Conservation (phyloP, 2,797 vertebrate species). For the Coccyzus lansbergi region DNA sequence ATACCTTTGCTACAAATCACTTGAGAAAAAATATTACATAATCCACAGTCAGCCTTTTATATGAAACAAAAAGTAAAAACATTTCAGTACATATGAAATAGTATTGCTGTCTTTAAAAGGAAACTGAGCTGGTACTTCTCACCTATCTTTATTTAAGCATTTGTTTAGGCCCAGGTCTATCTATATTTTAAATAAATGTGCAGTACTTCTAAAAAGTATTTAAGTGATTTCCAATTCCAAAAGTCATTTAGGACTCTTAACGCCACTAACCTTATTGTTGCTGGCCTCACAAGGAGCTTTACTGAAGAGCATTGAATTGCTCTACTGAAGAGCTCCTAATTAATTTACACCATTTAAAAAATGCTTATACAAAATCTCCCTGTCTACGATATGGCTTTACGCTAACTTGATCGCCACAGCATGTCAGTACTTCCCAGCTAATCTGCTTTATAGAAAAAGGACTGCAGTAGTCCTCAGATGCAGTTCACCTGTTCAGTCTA, state of each 20-base stretch:
- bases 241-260: not conserved
- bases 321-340: conserved; percentile 2
- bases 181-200: not conserved
- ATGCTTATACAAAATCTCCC: not conserved
- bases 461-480: not conserved
- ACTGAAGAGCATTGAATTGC: not conserved
- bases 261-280: not conserved
- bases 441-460: not conserved
- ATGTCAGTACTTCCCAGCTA: not conserved
- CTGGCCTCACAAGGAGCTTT: conserved; percentile 7
- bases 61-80: not conserved
- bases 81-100: not conserved
- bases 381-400: not conserved
- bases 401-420: not conserved
- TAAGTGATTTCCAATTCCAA: not conserved
- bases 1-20: not conserved
- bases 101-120: not conserved
- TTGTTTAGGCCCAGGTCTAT: not conserved
- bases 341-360: not conserved
- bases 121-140: not conserved
- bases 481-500: not conserved
- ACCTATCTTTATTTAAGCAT: not conserved
- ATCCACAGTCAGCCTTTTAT: not conserved
- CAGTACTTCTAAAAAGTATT: not conserved
- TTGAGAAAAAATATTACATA: not conserved